Conservation (phyloP, 2,113 vertebrate genomes). For the Archilochus colubris region DNA sequence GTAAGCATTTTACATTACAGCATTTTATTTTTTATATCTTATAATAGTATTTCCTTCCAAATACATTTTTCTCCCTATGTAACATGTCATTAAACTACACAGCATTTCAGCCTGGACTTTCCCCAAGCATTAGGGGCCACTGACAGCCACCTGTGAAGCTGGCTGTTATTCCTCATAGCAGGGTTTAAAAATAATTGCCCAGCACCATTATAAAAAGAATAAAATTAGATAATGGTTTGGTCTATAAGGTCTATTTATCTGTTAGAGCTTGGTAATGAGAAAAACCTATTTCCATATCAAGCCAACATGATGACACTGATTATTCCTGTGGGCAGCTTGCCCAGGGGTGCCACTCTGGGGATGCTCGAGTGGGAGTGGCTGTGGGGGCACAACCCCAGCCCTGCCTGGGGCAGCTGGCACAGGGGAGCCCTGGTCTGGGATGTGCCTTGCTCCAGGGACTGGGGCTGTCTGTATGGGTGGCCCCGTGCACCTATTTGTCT, state of each 20-base stretch:
- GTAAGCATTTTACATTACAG: background rate
- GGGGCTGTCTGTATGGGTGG: background rate
- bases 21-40: slow-evolving; percentile 57
- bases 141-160: slow-evolving; percentile 53
- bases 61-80: slow-evolving; percentile 59
- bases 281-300: background rate
- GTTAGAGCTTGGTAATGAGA: background rate
- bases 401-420: background rate
- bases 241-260: slow-evolving; percentile 20
- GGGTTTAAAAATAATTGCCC: slow-evolving; percentile 73
- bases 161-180: slow-evolving; percentile 69
- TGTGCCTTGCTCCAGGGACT: rapidly evolving
- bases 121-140: slow-evolving; percentile 61
- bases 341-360: background rate
- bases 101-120: slow-evolving; percentile 67
- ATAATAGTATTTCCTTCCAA: slow-evolving; percentile 71
- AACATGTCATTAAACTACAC: slow-evolving; percentile 69
- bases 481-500: rapidly evolving
- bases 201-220: background rate
- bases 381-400: background rate
- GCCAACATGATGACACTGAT: background rate
- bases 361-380: background rate
- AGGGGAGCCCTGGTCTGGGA: background rate
- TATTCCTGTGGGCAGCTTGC: rapidly evolving
- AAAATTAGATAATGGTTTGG: slow-evolving; percentile 26